Evolutionary conservation across 1,140 invertebrate species (phyloP).

Genomic region (Penaeus vannamei): DNA sequence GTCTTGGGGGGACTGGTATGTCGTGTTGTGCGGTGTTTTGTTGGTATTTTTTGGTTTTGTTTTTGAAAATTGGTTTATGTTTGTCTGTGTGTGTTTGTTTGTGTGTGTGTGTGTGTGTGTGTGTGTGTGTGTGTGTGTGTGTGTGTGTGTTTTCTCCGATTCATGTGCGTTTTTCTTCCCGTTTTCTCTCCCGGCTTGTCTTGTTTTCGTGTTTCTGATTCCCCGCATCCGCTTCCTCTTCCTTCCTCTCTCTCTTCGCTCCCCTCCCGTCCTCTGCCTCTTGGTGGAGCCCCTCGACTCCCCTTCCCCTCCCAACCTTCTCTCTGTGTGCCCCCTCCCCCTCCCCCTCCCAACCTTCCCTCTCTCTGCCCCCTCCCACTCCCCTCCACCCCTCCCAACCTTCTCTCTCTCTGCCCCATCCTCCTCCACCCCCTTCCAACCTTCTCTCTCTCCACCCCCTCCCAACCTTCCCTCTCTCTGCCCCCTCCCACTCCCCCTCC

Average conservation of each 20-base stretch:
- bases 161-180: not conserved
- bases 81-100: too few relatives aligned
- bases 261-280: not conserved
- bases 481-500: not conserved
- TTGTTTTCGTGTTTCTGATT: not conserved
- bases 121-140: too few relatives aligned
- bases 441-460: too few relatives aligned
- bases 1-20: too few relatives aligned
- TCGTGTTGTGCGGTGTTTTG: too few relatives aligned
- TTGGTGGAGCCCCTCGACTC: not conserved
- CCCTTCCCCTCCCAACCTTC: not conserved
- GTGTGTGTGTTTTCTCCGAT: not conserved
- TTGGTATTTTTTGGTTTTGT: too few relatives aligned
- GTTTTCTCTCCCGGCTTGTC: not conserved
- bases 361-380: too few relatives aligned
- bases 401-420: not conserved
- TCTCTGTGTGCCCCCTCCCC: not conserved
- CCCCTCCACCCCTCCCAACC: not conserved
- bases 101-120: too few relatives aligned
- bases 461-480: not conserved
- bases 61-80: too few relatives aligned
- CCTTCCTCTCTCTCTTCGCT: not conserved
- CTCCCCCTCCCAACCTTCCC: not conserved
- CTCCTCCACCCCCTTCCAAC: conserved; percentile 9
- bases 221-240: not conserved